phyloP scores from a whole-genome alignment of 92 coral and sea anemone species.

The Zoanthus sansibaricus region DNA sequence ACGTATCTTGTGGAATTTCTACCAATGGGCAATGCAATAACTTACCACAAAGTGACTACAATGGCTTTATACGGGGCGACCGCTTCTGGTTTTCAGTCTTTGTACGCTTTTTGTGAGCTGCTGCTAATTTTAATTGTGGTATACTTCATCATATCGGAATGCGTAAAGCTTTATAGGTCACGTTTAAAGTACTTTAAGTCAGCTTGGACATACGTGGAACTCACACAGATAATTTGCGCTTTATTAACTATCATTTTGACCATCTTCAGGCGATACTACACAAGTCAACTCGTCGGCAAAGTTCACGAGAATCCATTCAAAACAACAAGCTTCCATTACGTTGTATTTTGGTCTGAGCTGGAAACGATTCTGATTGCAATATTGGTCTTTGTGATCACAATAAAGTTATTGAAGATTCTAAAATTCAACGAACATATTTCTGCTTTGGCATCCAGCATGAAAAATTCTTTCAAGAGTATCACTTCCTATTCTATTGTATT shows the following conservation, averaged over 20 bases:
- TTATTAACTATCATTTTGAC: slow-evolving; percentile 82
- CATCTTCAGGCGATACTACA: slow-evolving; percentile 90
- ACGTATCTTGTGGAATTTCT: slow-evolving; percentile 81
- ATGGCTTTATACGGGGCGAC: slow-evolving; percentile 87
- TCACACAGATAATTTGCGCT: slow-evolving; percentile 79
- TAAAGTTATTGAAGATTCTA: slow-evolving; percentile 84
- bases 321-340: slow-evolving; percentile 94
- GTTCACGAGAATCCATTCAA: slow-evolving; percentile 84
- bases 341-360: slow-evolving; percentile 84
- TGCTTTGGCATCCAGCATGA: slow-evolving; percentile 78
- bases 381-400: slow-evolving; percentile 80
- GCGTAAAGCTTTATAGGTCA: slow-evolving; percentile 76
- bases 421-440: slow-evolving; percentile 93
- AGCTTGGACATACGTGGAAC: slow-evolving; percentile 87
- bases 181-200: slow-evolving; percentile 78
- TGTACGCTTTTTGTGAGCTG: slow-evolving; percentile 86
- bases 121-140: slow-evolving; percentile 73
- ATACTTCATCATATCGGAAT: slow-evolving; percentile 80
- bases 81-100: slow-evolving; percentile 73
- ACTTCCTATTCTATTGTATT: slow-evolving; percentile 87
- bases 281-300: slow-evolving; percentile 74
- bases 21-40: slow-evolving; percentile 81
- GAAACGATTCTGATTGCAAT: slow-evolving; percentile 86
- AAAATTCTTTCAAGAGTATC: slow-evolving; percentile 64
- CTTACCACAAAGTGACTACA: slow-evolving; percentile 75